These are phyloP conservation scores for Ostrea denselamellosa DNA, from an alignment of 1,140 invertebrate genomes.

Conservation along the genomic window DNA sequence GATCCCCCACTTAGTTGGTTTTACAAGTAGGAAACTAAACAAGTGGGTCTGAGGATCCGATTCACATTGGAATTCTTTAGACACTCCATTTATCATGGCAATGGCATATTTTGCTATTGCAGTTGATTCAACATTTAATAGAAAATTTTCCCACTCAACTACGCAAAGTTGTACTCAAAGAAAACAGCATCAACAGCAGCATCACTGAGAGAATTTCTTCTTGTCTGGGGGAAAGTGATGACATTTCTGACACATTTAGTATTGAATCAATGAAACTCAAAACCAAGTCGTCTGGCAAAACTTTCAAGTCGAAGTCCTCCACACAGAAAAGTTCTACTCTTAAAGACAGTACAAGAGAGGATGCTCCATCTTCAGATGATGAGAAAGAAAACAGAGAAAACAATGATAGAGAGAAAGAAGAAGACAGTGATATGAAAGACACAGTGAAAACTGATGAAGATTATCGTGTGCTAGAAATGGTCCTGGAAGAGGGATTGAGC, in stretches of 20 bases:
- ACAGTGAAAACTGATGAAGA: slow-evolving; percentile 50
- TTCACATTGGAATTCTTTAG: background rate
- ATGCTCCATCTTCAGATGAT: background rate
- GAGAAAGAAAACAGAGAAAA: too few species aligned
- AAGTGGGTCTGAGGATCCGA: too few species aligned
- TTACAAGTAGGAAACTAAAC: too few species aligned
- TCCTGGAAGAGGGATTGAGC: slow-evolving; percentile 47
- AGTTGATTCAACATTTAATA: slow-evolving; percentile 63
- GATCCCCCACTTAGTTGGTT: too few species aligned
- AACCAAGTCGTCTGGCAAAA: background rate
- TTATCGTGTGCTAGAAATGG: slow-evolving; percentile 43
- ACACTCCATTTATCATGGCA: background rate
- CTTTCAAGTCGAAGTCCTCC: slow-evolving; percentile 17
- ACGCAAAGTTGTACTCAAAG: slow-evolving; percentile 57
- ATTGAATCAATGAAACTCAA: slow-evolving; percentile 8
- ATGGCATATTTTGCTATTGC: slow-evolving; percentile 33
- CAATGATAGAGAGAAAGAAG: slow-evolving; percentile 37
- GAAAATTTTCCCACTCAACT: slow-evolving; percentile 63
- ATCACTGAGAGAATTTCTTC: slow-evolving; percentile 61
- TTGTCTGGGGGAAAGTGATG: slow-evolving; percentile 55
- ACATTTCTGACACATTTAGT: slow-evolving; percentile 39
- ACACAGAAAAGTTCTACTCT: slow-evolving; percentile 25
- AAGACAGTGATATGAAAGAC: slow-evolving; percentile 36
- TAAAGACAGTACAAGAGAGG: background rate
- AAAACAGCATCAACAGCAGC: slow-evolving; percentile 61